Conservation (phyloP, 2,888 invertebrate genomes). For the Plemyria rubiginata region DNA sequence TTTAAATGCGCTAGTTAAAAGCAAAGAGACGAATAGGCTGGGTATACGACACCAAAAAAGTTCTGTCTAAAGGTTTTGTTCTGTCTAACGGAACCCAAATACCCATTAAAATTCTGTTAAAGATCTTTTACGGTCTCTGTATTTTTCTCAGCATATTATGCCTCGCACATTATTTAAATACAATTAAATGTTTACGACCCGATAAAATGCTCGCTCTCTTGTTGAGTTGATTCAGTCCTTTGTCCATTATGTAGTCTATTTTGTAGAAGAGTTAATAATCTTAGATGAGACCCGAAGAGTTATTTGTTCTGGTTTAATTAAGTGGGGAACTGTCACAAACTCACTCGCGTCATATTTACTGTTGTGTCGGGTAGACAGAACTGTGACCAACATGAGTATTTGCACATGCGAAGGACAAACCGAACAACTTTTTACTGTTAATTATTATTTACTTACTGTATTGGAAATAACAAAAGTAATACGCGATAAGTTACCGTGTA, state of each 20-base stretch:
- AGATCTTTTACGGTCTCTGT: conserved; percentile 35
- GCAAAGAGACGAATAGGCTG: no score
- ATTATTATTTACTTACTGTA: no score
- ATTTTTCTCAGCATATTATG: conserved; percentile 4
- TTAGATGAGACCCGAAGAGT: conserved; percentile 31
- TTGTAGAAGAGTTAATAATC: conserved; percentile 22
- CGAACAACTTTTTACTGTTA: conserved; percentile 11
- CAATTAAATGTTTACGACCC: conserved; percentile 43
- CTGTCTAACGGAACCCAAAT: not conserved
- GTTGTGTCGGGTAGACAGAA: conserved; percentile 35
- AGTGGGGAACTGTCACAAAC: conserved; percentile 42
- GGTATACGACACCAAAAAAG: no score
- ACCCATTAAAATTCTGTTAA: conserved; percentile 6
- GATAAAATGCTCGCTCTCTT: conserved; percentile 44
- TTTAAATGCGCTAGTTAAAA: no score
- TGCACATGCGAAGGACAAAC: not conserved
- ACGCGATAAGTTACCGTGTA: not conserved
- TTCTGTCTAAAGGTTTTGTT: not conserved
- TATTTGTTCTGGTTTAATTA: conserved; percentile 57
- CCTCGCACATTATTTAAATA: conserved; percentile 33
- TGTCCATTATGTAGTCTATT: conserved; percentile 28
- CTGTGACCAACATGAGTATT: conserved; percentile 14
- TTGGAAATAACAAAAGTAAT: no score
- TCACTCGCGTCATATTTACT: conserved; percentile 43
- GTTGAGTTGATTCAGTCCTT: conserved; percentile 37